Percentiles rank a stretch among this genome's conserved stretches.
Evolutionary conservation across 1,140 invertebrate species (phyloP).

Genomic region (Drosophila quadrilineata): DNA sequence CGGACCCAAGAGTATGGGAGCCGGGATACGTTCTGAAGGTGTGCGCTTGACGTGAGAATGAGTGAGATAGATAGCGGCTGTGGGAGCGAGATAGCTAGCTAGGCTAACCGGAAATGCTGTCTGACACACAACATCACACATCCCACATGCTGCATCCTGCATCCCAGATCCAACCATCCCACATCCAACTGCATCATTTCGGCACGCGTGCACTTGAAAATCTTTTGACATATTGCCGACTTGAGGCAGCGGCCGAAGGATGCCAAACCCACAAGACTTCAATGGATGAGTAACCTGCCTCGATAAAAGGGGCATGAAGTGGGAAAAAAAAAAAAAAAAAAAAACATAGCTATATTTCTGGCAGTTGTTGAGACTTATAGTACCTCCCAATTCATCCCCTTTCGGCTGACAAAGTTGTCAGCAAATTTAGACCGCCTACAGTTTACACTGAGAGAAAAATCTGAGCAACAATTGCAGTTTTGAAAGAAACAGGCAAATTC

Average conservation of each 20-base stretch:
- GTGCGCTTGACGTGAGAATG: not conserved
- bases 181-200: constrained; percentile 71
- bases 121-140: constrained; percentile 72
- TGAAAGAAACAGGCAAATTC: no score
- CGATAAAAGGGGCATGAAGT: not conserved
- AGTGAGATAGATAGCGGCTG: no score
- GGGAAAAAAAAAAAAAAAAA: not conserved
- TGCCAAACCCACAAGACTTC: no score
- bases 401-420: no score
- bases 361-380: no score
- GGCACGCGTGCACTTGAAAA: constrained; percentile 75
- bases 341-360: not conserved
- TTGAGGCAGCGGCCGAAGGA: constrained; percentile 2
- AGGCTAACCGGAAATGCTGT: constrained; percentile 46
- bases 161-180: no score
- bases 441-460: no score
- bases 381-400: no score
- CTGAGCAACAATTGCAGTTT: no score
- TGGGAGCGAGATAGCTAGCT: not conserved
- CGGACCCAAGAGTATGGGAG: not conserved
- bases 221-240: constrained; percentile 54
- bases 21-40: not conserved
- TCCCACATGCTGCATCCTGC: no score
- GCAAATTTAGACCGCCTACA: no score
- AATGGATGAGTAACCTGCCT: no score